phyloP scores from a whole-genome alignment of 2,113 vertebrate species.

The Oreotrochilus melanogaster region DNA sequence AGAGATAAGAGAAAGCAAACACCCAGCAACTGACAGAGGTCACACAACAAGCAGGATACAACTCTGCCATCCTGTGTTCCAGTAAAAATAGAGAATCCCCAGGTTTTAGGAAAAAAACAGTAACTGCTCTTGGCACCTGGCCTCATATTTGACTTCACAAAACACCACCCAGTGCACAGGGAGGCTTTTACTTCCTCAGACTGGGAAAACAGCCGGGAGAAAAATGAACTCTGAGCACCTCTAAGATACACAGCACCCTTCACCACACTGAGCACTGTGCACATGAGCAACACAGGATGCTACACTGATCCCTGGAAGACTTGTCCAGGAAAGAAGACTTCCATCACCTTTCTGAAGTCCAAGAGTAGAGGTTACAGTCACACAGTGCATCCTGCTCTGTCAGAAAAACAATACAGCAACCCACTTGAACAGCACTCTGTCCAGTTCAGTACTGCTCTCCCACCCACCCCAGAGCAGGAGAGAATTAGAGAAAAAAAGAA shows the following conservation, averaged over 20 bases:
- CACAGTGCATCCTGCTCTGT: background rate
- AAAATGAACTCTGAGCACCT: background rate
- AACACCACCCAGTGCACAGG: background rate
- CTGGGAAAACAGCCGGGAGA: background rate
- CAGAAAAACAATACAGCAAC: background rate
- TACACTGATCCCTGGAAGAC: background rate
- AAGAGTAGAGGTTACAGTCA: background rate
- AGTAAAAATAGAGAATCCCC: background rate
- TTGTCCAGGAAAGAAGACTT: background rate
- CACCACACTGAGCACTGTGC: rapidly evolving
- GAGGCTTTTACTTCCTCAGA: background rate
- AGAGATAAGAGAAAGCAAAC: background rate
- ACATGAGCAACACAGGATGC: background rate
- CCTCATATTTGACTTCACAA: background rate
- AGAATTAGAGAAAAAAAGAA: too few relatives aligned
- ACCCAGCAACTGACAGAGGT: background rate
- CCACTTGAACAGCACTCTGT: background rate
- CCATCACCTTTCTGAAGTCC: background rate
- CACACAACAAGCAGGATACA: background rate
- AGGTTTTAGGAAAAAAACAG: background rate
- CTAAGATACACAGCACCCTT: background rate
- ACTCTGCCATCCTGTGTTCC: rapidly evolving
- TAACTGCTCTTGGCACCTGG: background rate
- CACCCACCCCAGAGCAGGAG: background rate
- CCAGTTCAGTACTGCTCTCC: background rate